A percentile compares a stretch with the other conserved stretches of the same genome.
phyloP scores from a whole-genome alignment of 2,113 vertebrate species.

The Campylomormyrus numenius region DNA sequence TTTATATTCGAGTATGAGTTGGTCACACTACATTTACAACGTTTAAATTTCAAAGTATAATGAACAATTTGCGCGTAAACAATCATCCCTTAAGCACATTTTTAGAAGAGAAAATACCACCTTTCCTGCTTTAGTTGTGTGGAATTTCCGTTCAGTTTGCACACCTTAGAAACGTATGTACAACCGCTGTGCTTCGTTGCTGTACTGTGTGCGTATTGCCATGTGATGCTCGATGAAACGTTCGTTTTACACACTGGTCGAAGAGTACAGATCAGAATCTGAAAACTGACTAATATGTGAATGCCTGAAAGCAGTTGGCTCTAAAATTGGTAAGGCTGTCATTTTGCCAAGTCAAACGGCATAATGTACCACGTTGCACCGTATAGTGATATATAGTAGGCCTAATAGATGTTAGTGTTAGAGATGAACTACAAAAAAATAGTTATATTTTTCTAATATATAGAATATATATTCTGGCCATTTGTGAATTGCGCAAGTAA shows the following conservation, averaged over 20 bases:
- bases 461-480: not conserved
- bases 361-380: not conserved
- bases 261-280: not conserved
- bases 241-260: not conserved
- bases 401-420: not conserved
- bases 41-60: not conserved
- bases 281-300: not conserved
- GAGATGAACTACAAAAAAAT: not conserved
- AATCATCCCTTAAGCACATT: not conserved
- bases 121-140: not conserved
- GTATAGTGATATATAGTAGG: not conserved
- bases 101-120: not conserved
- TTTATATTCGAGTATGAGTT: not conserved
- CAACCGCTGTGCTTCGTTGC: not conserved
- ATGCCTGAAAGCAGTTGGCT: not conserved
- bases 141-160: not conserved
- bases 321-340: not conserved
- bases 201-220: not conserved
- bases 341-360: not conserved
- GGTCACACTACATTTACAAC: not conserved
- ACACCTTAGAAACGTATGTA: not conserved
- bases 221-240: not conserved
- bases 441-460: not conserved
- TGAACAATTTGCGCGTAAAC: not conserved
- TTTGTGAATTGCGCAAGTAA: not conserved